phyloP scores from a whole-genome alignment of 64 coral and sea anemone species.

The Stichodactyla helianthus region DNA sequence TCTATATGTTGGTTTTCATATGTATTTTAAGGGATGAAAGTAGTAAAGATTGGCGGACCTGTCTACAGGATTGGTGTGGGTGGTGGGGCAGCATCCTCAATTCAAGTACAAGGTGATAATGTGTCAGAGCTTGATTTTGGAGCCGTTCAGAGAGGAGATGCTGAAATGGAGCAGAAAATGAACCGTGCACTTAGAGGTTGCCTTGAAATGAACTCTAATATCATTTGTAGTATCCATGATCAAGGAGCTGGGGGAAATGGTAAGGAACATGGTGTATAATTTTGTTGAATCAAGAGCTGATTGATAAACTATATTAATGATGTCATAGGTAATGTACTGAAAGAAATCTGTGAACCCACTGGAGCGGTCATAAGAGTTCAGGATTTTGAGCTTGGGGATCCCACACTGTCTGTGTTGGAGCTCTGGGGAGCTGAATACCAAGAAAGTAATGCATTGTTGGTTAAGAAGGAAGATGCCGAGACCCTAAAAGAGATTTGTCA shows the following conservation, averaged over 20 bases:
- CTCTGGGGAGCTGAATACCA: conserved; percentile 98
- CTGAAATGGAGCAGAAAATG: conserved; percentile 97
- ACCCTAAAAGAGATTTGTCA: conserved; percentile 63
- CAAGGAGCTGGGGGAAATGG: conserved; percentile 98
- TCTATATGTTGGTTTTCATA: neutral
- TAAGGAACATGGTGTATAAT: conserved; percentile 1
- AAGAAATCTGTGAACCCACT: conserved; percentile 92
- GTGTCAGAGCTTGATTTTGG: conserved; percentile 94
- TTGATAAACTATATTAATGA: neutral
- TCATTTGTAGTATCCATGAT: conserved; percentile 96
- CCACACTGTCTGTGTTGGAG: conserved; percentile 85
- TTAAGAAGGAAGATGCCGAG: conserved; percentile 44
- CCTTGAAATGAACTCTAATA: conserved; percentile 85
- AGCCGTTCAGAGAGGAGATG: conserved; percentile 95
- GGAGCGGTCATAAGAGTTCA: conserved; percentile 72
- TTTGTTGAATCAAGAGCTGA: too few relatives aligned
- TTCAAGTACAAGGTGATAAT: conserved; percentile 96
- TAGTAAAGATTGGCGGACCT: conserved; percentile 89
- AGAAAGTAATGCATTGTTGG: conserved; percentile 91
- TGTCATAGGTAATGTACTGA: conserved; percentile 84
- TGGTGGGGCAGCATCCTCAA: conserved; percentile 91
- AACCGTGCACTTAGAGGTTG: conserved; percentile 86
- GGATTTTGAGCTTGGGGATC: conserved; percentile 87
- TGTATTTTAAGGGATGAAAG: conserved; percentile 72
- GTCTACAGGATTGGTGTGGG: conserved; percentile 97